Conservation (phyloP, 2,797 vertebrate genomes). For the Loris lydekkerianus region DNA sequence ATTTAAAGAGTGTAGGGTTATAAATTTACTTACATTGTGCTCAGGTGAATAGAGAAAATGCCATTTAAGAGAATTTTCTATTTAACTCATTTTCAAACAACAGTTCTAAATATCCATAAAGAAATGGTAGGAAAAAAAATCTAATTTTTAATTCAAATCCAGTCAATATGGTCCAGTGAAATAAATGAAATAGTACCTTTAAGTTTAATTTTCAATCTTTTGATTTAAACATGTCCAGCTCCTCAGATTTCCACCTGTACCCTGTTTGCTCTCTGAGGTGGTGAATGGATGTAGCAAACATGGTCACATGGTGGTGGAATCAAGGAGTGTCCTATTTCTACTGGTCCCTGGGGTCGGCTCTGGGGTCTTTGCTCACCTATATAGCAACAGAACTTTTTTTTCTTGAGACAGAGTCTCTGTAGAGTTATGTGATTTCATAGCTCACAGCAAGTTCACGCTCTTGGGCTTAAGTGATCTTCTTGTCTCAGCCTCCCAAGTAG, state of each 20-base stretch:
- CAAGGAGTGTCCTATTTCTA: background rate
- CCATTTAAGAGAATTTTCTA: constrained; percentile 31
- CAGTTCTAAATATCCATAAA: background rate
- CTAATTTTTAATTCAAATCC: background rate
- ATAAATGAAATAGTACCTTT: background rate
- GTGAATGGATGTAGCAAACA: background rate
- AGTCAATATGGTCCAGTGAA: background rate
- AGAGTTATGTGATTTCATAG: no score
- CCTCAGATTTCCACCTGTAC: background rate
- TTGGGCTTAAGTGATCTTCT: no score
- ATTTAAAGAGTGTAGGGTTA: background rate
- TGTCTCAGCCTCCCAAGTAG: no score
- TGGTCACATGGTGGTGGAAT: background rate
- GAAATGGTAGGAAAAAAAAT: constrained; percentile 11
- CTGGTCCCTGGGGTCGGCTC: background rate
- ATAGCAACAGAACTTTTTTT: no score
- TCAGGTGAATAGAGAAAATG: constrained; percentile 23
- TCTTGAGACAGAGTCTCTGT: no score
- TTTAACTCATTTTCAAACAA: background rate
- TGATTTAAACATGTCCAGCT: background rate
- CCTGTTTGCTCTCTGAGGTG: background rate
- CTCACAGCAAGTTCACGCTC: no score
- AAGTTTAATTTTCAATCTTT: background rate
- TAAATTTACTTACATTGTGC: background rate
- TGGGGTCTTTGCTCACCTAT: background rate